These are phyloP conservation scores for Pachyrhynchus sulphureomaculatus DNA, from an alignment of 1,140 invertebrate species.

Conservation along the genomic window DNA sequence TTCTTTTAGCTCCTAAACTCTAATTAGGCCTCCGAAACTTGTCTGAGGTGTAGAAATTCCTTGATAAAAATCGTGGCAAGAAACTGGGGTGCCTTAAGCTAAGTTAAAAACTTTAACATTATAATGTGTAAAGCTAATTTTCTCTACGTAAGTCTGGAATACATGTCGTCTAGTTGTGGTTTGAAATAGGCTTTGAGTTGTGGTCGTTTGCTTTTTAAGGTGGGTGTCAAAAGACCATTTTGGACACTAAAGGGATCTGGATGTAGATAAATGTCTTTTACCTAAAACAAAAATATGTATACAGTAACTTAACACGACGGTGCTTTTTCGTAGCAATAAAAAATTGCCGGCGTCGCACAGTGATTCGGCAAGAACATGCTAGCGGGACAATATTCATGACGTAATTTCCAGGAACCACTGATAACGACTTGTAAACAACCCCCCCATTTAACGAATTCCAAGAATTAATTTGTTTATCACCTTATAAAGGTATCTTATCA, in stretches of 20 bases:
- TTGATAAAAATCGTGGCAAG: conserved; percentile 7
- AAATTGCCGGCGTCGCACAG: too few relatives aligned
- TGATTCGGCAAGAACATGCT: too few relatives aligned
- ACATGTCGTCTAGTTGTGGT: conserved; percentile 89
- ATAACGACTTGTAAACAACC: too few relatives aligned
- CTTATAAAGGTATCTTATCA: too few relatives aligned
- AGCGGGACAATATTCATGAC: too few relatives aligned
- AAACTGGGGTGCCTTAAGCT: conserved; percentile 17
- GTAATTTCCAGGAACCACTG: too few relatives aligned
- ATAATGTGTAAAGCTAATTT: background rate
- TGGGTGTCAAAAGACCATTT: conserved; percentile 95
- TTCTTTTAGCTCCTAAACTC: too few relatives aligned
- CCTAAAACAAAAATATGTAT: conserved; percentile 70
- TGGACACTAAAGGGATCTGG: conserved; percentile 94
- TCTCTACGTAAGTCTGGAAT: conserved; percentile 59
- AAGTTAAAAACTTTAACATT: conserved; percentile 4
- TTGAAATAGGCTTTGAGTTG: conserved; percentile 89
- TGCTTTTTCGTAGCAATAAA: too few relatives aligned
- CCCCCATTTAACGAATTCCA: too few relatives aligned
- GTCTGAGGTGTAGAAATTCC: background rate
- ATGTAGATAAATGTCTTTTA: conserved; percentile 93
- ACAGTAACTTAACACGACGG: too few relatives aligned
- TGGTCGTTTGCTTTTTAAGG: conserved; percentile 91
- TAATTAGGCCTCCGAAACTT: background rate
- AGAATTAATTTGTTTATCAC: too few relatives aligned